Evolutionary conservation across 2,113 vertebrate genomes (phyloP).

Genomic region (Bolborhynchus lineola): DNA sequence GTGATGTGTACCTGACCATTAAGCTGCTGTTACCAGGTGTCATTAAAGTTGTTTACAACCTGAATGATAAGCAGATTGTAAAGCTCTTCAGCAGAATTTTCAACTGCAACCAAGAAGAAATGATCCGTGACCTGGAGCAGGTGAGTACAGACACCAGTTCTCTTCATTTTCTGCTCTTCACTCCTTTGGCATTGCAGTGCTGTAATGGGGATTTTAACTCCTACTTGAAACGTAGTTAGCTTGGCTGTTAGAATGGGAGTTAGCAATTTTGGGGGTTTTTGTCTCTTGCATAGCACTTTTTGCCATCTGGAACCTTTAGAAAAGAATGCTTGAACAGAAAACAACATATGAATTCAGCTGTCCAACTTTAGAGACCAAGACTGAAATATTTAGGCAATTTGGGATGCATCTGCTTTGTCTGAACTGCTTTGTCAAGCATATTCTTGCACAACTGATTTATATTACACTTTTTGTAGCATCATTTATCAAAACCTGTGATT

Average conservation of each 20-base stretch:
- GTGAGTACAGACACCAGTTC: slow-evolving; percentile 69
- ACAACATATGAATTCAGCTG: background rate
- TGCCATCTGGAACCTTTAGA: background rate
- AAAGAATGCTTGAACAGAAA: background rate
- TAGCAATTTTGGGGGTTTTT: background rate
- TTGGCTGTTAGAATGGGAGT: background rate
- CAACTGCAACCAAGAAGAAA: slow-evolving; percentile 90
- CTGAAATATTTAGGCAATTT: background rate
- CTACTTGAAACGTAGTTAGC: background rate
- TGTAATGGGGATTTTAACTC: background rate
- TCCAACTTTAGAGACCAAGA: background rate
- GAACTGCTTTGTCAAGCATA: background rate
- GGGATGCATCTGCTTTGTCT: background rate
- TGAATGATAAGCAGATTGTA: slow-evolving; percentile 98
- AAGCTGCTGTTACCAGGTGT: slow-evolving; percentile 95
- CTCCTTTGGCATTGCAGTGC: background rate
- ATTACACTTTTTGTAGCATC: background rate
- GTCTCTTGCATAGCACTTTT: background rate
- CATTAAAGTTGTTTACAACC: slow-evolving; percentile 96
- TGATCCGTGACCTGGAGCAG: slow-evolving; percentile 94
- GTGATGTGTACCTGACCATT: slow-evolving; percentile 92
- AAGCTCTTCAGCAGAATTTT: slow-evolving; percentile 97
- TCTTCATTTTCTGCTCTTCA: background rate
- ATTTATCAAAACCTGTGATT: background rate
- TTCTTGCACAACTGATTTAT: background rate